phyloP scores from a whole-genome alignment of 2,888 invertebrate species.

The Pandemis cinnamomeana region DNA sequence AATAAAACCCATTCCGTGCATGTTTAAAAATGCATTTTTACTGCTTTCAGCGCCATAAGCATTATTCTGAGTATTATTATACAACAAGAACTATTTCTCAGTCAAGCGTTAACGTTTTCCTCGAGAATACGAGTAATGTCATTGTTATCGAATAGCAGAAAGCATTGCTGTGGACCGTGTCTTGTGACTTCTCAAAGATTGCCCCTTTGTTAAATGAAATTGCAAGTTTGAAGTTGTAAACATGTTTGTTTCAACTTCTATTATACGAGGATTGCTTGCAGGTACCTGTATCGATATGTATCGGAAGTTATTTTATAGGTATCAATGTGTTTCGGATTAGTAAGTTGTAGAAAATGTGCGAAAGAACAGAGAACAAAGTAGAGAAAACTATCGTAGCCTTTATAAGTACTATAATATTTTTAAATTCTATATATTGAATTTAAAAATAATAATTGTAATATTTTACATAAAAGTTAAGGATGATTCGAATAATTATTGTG shows the following conservation, averaged over 20 bases:
- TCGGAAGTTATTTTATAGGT: not conserved
- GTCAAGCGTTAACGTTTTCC: not conserved
- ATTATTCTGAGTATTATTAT: too few species aligned
- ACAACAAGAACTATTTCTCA: not conserved
- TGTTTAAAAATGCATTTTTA: too few species aligned
- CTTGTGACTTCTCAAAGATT: conserved; percentile 15
- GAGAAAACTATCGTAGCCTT: too few species aligned
- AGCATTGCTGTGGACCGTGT: not conserved
- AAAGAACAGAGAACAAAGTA: too few species aligned
- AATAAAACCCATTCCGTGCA: too few species aligned
- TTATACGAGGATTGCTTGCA: conserved; percentile 3
- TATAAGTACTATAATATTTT: too few species aligned
- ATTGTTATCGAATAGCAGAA: not conserved
- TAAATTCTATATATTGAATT: too few species aligned
- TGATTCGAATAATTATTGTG: too few species aligned
- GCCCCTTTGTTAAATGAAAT: conserved; percentile 25
- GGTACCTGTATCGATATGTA: not conserved
- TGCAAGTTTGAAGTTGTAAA: conserved; percentile 29
- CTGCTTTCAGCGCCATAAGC: too few species aligned
- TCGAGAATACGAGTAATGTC: not conserved
- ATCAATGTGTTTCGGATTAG: not conserved
- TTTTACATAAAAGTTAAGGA: too few species aligned
- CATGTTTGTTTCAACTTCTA: conserved; percentile 30
- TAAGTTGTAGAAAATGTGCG: too few species aligned
- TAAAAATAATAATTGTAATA: too few species aligned